These are phyloP conservation scores for Sarcophaga rosellei DNA, from an alignment of 2,888 invertebrate species.

Conservation along the genomic window DNA sequence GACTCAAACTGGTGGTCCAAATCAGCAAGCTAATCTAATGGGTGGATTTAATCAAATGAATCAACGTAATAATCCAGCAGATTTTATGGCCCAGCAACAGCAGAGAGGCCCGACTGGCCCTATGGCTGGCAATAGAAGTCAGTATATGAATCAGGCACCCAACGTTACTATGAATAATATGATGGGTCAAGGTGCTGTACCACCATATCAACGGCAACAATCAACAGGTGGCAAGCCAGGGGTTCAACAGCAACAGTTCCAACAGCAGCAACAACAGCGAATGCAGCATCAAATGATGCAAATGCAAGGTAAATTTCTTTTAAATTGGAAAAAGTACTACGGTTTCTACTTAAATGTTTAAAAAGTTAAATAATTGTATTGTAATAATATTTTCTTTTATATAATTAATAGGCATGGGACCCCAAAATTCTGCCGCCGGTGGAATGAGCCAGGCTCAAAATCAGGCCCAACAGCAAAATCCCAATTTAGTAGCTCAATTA, in stretches of 20 bases:
- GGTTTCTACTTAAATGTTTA: too few species aligned
- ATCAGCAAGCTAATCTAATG: slow-evolving; percentile 78
- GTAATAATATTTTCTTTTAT: not conserved
- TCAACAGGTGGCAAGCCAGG: slow-evolving; percentile 78
- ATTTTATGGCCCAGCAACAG: slow-evolving; percentile 76
- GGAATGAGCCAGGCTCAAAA: slow-evolving; percentile 77
- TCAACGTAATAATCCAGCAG: slow-evolving; percentile 78
- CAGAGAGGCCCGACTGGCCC: slow-evolving; percentile 73
- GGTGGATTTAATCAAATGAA: slow-evolving; percentile 80
- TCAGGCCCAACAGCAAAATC: slow-evolving; percentile 83
- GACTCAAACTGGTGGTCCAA: slow-evolving; percentile 78
- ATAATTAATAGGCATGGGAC: slow-evolving; percentile 74
- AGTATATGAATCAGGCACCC: slow-evolving; percentile 85
- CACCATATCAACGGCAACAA: slow-evolving; percentile 87
- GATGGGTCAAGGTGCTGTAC: slow-evolving; percentile 85
- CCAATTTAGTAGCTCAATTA: slow-evolving; percentile 85
- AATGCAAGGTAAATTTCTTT: slow-evolving; percentile 82
- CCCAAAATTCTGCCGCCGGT: slow-evolving; percentile 75
- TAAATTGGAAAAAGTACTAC: not conserved
- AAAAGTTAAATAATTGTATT: not conserved
- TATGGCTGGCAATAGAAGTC: slow-evolving; percentile 79
- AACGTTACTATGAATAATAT: slow-evolving; percentile 91
- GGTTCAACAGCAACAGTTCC: slow-evolving; percentile 77
- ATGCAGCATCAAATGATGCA: slow-evolving; percentile 86
- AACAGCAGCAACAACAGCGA: slow-evolving; percentile 85